Conservation (phyloP, 2,113 vertebrate species). For the Ceratotherium simum region DNA sequence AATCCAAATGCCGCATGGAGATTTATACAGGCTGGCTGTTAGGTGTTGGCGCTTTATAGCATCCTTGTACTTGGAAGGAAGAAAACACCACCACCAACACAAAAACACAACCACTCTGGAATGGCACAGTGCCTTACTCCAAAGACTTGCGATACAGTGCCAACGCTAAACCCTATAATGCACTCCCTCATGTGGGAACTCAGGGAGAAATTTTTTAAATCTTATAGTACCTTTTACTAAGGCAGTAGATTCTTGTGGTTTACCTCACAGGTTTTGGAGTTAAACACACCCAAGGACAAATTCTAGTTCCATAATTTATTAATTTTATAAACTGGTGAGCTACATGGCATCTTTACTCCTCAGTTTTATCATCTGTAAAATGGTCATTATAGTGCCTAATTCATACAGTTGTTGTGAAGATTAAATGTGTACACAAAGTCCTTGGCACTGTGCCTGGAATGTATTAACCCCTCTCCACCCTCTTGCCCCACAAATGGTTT, state of each 20-base stretch:
- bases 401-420: background rate
- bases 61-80: background rate
- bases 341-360: background rate
- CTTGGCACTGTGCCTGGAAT: background rate
- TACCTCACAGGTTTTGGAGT: background rate
- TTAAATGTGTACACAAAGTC: background rate
- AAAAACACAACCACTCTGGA: background rate
- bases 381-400: background rate
- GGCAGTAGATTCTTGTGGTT: background rate
- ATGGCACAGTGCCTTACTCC: background rate
- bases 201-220: background rate
- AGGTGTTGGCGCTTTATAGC: background rate
- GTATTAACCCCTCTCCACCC: background rate
- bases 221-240: background rate
- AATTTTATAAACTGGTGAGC: background rate
- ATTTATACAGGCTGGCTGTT: background rate
- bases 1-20: accelerated
- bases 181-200: background rate
- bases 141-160: background rate
- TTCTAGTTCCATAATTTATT: background rate
- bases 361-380: background rate
- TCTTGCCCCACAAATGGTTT: background rate
- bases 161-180: background rate
- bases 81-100: background rate
- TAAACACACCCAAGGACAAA: background rate